Base-by-base conservation (phyloP, 2,888 invertebrate species). In the Papilio elwesi region DNA sequence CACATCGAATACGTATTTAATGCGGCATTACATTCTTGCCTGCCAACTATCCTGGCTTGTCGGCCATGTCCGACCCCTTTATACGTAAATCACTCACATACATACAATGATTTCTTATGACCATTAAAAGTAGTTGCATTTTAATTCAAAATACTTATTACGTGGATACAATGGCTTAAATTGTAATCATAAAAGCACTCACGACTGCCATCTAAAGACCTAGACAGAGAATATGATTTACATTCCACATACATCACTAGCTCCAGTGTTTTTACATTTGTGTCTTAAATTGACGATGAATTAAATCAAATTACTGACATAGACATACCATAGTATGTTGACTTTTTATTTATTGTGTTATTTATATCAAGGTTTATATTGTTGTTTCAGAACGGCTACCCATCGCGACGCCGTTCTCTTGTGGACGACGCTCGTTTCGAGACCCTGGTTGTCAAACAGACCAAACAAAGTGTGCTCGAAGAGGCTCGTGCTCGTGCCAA, bases 351-450 rank as follows among this genome's bases (percentile, higher is more conserved):
- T 57, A 6, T 43, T 43, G 43, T 43, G 8, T 38, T 43, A 59
- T 38, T 4, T 43, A 6, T 43, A 5, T 43, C 43, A 13, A 57
- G 9, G 26, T 70, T 53, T 43, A 75, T 76, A 74, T 68, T 47
- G 74, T 88, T 89, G 84, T 96, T 96, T 55, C 95, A 99, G 99
- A 98, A 99, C 95, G 99, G 99, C 77, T 99, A 99, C 90, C 98
- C 98, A 81, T 98, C 98, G 76, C 96, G 98, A 85, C 96, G 98
- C 83, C 97, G 99, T 85, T 99, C 99, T 78, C 96, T 99, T 77
- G 99, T 99, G 70, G 99, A 98, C 85, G 99, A 99, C 93, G 99
- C 99, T 81, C 97, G 98, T 83, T 99, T 99, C 91, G 99, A 99
- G 91, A 98, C 98, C 76, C 95, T 98, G 86, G 98, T 99, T 82